Evolutionary conservation across 2,797 vertebrate genomes (phyloP), one percentile per base, ranked within the genome.

Genomic region (Lepidocolaptes lacrymiger): DNA sequence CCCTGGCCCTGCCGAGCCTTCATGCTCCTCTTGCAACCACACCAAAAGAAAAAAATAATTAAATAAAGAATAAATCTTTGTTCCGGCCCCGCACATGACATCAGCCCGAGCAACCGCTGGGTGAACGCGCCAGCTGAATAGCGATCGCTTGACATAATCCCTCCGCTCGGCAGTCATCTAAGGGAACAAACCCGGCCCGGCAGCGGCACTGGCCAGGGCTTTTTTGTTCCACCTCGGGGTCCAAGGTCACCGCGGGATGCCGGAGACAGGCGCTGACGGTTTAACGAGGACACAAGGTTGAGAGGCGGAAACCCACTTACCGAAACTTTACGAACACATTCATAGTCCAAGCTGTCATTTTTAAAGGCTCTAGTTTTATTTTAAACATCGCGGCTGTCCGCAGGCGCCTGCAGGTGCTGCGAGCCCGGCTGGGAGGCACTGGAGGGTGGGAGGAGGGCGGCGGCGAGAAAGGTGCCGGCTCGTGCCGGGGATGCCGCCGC

Each of bases 311-410:
- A 91, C 79, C 83, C 96, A 97, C 98, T 98, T 97, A 98, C 97
- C 97, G 97, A 89, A 98, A 98, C 97, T 98, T 98, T 85, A 98
- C 91, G 96, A 98, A 97, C 94, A 97, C 97, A 88, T 97, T 98
- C 97, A 97, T 96, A 95, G 97, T 97, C 98, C 98, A 98, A 89
- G 97, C 97, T 12, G 97, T 96, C 96, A 97, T 95, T 96, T 97
- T 97, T 91, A 97, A 96, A 88, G 98, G 97, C 96, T 98, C 97
- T 91, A 98, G 94, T 88, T 97, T 97, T 96, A 98, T 97, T 96
- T 98, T 97, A 96, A 98, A 98, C 97, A 98, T 98, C 96, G 88
- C 85, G 28, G 92, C 52, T 90, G 95, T 96, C 95, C 95, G 94
- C 95, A 83, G 96, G 96, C 91, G 91, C 95, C 75, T 90, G 95